Evolutionary conservation across 2,888 invertebrate genomes (phyloP), one percentile per base, ranked within the genome.

Genomic region (Gari tellinella): DNA sequence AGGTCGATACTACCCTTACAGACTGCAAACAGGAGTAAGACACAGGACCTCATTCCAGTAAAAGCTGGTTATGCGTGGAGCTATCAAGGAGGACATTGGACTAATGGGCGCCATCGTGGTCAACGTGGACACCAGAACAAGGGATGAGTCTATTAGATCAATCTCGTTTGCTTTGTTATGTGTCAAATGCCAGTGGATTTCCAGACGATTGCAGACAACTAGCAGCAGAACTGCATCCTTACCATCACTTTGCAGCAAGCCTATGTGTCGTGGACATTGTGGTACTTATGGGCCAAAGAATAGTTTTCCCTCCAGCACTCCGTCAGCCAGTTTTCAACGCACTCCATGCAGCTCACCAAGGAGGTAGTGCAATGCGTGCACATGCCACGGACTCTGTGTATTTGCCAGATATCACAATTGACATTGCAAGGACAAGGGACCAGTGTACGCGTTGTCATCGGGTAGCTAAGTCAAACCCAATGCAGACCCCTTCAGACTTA

Each of bases 261-360:
- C n/a, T n/a, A n/a, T n/a, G 65, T 49, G 26, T 55, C 31, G 76
- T 77, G 31, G 77, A 77, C 57, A 65, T 64, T 61, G 77, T 77
- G 38, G 46, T 77, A 19, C 77, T 77, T 17, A 31, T 62, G 57
- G 60, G 67, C 10, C 67, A 74, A n/a, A 49, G 73, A 10, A 55
- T 74, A 8, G 64, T 74, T 15, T 74, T 72, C 2, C 67, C 74
- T 40, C 55, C 66, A 23, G 51, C 51, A 10, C 46, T 72, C 15
- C 46, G 72, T 10, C 46, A 55, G 37, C 55, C 63, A 26, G 53
- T 79, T 17, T 67, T 78, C 21, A 45, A 53, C 23, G 56, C 70
- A 51, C 74, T 70, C 14, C 78, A 78, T 52, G 69, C 78, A 37
- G 73, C 78, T 17, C 69, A 78, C 57, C 70, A 70, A 63, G 66